A percentile compares a stretch with the other conserved stretches of the same genome.
Evolutionary conservation across 1,140 invertebrate species (phyloP).

Genomic region (Ericerus pela): DNA sequence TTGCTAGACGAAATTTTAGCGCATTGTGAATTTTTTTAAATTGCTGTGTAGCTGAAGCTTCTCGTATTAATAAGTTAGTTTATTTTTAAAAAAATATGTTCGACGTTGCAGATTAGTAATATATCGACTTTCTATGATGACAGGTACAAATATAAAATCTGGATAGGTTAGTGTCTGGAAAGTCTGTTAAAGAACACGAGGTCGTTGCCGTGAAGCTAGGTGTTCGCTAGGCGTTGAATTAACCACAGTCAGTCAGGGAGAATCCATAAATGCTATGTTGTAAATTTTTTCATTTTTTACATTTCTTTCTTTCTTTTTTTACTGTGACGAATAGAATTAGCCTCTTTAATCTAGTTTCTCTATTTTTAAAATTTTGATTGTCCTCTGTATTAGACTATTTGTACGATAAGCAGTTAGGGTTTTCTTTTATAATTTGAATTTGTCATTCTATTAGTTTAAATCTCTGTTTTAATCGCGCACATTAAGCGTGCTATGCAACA

Average conservation of each 20-base stretch:
- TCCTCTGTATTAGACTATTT: no score
- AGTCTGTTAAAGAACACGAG: no score
- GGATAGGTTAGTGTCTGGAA: conserved; percentile 1
- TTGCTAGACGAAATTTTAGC: no score
- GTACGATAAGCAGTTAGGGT: no score
- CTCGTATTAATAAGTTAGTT: no score
- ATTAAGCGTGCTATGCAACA: no score
- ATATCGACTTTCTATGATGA: conserved; percentile 1
- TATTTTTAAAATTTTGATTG: conserved; percentile 21
- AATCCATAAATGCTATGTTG: conserved; percentile 3
- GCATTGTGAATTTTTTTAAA: no score
- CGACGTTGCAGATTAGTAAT: not conserved
- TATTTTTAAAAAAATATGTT: no score
- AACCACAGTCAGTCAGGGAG: conserved; percentile 5
- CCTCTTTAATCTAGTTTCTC: conserved; percentile 7
- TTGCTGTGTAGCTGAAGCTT: no score
- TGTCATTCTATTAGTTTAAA: no score
- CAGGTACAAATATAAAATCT: not conserved
- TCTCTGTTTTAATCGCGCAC: no score
- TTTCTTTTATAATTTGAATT: no score
- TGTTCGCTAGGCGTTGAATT: conserved; percentile 5
- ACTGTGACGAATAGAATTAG: not conserved
- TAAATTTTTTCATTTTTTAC: not conserved
- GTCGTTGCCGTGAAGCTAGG: conserved; percentile 6
- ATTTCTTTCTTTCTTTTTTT: not conserved